Evolutionary conservation across 2,888 invertebrate genomes (phyloP).

Genomic region (Brenthis hecate): DNA sequence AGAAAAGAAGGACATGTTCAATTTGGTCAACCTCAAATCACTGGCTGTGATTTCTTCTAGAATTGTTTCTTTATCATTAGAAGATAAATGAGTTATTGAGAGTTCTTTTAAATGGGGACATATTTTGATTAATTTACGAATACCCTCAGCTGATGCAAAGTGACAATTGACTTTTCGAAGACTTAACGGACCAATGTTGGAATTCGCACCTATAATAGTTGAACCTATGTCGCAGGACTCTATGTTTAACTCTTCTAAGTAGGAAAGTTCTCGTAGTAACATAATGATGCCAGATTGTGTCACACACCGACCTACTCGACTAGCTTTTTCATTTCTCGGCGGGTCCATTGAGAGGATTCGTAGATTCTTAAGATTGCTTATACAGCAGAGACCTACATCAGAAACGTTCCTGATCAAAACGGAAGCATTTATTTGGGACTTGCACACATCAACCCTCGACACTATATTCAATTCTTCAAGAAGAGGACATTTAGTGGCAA

Average conservation of each 20-base stretch:
- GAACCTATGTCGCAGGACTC: constrained; percentile 79
- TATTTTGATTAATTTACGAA: constrained; percentile 68
- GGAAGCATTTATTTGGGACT: constrained; percentile 75
- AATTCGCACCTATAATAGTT: constrained; percentile 64
- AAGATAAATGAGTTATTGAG: constrained; percentile 71
- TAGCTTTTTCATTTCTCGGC: constrained; percentile 70
- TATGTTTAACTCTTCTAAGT: constrained; percentile 71
- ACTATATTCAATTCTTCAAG: constrained; percentile 77
- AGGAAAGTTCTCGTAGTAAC: constrained; percentile 66
- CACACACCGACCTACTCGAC: constrained; percentile 71
- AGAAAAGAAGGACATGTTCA: constrained; percentile 75
- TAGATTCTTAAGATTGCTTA: constrained; percentile 67
- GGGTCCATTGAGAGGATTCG: constrained; percentile 74
- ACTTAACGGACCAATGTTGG: constrained; percentile 66
- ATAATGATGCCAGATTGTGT: constrained; percentile 73
- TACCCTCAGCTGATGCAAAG: constrained; percentile 71
- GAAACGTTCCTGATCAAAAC: constrained; percentile 75
- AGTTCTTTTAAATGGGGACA: constrained; percentile 71
- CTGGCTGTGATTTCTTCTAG: constrained; percentile 67
- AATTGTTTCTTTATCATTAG: constrained; percentile 71
- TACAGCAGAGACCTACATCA: constrained; percentile 66
- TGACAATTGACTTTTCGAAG: constrained; percentile 74
- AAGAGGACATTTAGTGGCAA: constrained; percentile 63
- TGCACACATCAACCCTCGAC: constrained; percentile 73
- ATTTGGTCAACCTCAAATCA: constrained; percentile 60